A percentile compares a stretch with the other conserved stretches of the same genome.
These are phyloP conservation scores for Lampropteryx suffumata DNA, from an alignment of 2,888 invertebrate species.

Conservation along the genomic window DNA sequence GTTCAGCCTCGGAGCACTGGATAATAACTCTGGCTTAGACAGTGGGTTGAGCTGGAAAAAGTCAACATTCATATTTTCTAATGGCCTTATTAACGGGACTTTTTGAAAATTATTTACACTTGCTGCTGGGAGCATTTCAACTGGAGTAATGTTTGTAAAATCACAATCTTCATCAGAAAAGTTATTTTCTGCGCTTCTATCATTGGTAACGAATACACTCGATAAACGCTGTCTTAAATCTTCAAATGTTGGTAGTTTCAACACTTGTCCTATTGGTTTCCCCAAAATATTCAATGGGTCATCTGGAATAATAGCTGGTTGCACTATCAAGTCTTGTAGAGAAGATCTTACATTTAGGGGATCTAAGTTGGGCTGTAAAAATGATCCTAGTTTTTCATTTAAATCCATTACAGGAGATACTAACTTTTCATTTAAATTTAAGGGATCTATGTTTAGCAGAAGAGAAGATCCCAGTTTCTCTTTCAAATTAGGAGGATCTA, in stretches of 20 bases:
- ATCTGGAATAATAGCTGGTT: constrained; percentile 2
- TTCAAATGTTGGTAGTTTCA: constrained; percentile 42
- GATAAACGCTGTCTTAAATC: constrained; percentile 42
- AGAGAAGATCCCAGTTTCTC: constrained; percentile 29
- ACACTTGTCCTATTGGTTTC: constrained; percentile 31
- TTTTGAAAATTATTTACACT: constrained; percentile 38
- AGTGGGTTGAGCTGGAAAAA: constrained; percentile 47
- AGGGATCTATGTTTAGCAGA: constrained; percentile 31
- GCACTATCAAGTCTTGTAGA: constrained; percentile 11
- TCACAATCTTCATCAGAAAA: constrained; percentile 28
- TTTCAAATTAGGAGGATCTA: constrained; percentile 21
- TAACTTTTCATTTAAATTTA: constrained; percentile 18
- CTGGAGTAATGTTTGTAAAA: constrained; percentile 29
- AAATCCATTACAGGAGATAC: constrained; percentile 17
- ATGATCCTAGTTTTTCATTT: neutral
- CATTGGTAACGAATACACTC: constrained; percentile 41
- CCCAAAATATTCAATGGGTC: constrained; percentile 23
- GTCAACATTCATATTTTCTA: constrained; percentile 48
- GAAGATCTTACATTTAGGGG: constrained; percentile 15
- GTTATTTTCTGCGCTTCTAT: constrained; percentile 29
- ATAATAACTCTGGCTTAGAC: constrained; percentile 21
- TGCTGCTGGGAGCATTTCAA: constrained; percentile 42
- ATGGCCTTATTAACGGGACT: constrained; percentile 35
- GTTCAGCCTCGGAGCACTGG: constrained; percentile 40
- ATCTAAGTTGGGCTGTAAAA: constrained; percentile 14